Base-by-base conservation (phyloP, 2,113 vertebrate species). In the Circaetus cinerascens region DNA sequence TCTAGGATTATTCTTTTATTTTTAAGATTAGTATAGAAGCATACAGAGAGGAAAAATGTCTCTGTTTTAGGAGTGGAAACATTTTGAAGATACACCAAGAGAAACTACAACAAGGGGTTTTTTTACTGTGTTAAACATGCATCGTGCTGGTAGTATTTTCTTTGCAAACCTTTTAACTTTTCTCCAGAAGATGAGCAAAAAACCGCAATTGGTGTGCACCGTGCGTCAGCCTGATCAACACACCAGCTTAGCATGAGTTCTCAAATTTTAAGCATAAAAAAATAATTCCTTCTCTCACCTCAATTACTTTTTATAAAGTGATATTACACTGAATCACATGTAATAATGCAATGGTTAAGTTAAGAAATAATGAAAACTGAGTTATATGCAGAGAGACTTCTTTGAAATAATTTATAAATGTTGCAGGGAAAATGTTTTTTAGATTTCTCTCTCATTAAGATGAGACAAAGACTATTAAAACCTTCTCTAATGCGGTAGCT, bases 401-500 rank as follows among this genome's bases (percentile, higher is more conserved):
- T 80, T 91, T 64, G 78, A 91, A 96, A 95, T 97, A 93, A 96
- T 95, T 97, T 80, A 56, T 73, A 96, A 69, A 78, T 78, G 62
- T 94, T 91, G 93, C 12, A 11, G 80, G 85, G 74, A 89, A 93
- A 96, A 93, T 91, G 90, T 59, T 93, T 96, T 97, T 94, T 90
- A 89, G 91, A 86, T 86, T 95, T 91, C 83, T 83, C 86, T 91
- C 87, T 96, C 93, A 97, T 97, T 97, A 97, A 96, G 93, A 97
- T 95, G 93, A 97, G 97, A 97, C 97, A 97, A 97, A 98, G 97
- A 97, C 96, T 97, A 97, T 96, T 96, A 97, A 97, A 94, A 95
- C 95, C 90, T 95, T 89, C 98, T 95, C 97, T 96, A 96, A 97
- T 97, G 97, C 95, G 73, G 97, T 87, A 97, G 95, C 97, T 97